Evolutionary conservation across 2,888 invertebrate species (phyloP), one percentile per base, ranked within the genome.

Genomic region (Spisula solida): DNA sequence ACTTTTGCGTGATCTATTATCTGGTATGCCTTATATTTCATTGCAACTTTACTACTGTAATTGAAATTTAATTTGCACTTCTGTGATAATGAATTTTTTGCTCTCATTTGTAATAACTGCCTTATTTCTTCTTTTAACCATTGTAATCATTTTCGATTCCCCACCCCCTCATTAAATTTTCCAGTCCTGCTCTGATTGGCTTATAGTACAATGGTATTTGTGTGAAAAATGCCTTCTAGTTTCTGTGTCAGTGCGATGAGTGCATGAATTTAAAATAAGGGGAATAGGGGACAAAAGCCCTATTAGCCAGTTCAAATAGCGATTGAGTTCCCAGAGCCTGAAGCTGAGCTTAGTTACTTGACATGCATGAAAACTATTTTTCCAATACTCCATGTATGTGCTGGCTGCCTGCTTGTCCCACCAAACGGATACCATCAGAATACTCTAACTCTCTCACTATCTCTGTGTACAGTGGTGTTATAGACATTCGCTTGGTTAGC

Each of bases 281-380:
- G 34, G 34, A 75, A 31, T 75, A 75, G 75, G 75, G 75, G 75
- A 75, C 75, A 75, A 75, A 75, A 75, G 75, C 75, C 31, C 75
- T 34, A 75, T 75, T 75, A 75, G 31, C 75, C 34, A 31, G 75
- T 34, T 29, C 75, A 75, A 75, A 75, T 75, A 75, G 31, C 12
- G 41, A 41, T 41, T 8, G 75, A 70, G 34, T 66, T 16, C 31
- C 75, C 29, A 75, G 75, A 18, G 75, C 31, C 34, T 75, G 14
- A 75, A 66, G 60, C 60, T 25, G 60, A 75, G 75, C 31, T 31
- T 31, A 18, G 29, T 25, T 75, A 31, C 31, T 75, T 75, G 29
- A 75, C 75, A 75, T 75, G 75, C 75, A 75, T 75, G 75, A 34
- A 75, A 75, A 75, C 14, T 16, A 75, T 34, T 75, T 75, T 75